Evolutionary conservation across 2,797 vertebrate genomes (phyloP).

Genomic region (Ficedula albicollis): DNA sequence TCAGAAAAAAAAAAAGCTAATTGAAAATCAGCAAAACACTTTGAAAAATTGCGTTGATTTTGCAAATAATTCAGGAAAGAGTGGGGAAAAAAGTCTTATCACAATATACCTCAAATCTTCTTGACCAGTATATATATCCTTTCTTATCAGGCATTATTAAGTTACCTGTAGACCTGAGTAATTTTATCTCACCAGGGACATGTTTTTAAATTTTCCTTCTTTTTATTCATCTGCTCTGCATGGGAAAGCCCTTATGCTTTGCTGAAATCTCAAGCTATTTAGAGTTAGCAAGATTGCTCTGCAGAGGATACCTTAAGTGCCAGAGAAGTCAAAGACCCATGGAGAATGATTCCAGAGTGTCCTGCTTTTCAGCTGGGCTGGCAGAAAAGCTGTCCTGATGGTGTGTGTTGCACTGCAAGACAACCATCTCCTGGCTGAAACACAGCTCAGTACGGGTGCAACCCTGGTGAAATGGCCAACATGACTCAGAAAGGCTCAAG

Average conservation of each 20-base stretch:
- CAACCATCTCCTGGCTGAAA: background rate
- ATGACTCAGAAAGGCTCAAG: background rate
- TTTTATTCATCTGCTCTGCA: background rate
- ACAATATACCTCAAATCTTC: background rate
- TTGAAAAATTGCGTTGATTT: background rate
- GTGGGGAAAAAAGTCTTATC: background rate
- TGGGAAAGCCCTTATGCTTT: background rate
- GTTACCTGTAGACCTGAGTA: background rate
- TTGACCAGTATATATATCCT: background rate
- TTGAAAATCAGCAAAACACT: background rate
- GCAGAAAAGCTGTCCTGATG: background rate
- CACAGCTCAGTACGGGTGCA: background rate
- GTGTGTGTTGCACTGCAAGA: background rate
- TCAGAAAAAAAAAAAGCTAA: background rate
- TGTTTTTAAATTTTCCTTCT: background rate
- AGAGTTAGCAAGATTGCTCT: background rate
- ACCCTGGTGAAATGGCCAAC: background rate
- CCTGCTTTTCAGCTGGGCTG: background rate
- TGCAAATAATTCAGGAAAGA: background rate
- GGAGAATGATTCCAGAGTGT: background rate
- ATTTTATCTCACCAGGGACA: background rate
- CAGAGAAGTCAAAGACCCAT: accelerated
- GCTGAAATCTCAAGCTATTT: background rate
- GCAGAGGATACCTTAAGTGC: background rate
- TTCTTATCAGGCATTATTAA: background rate